Conservation (phyloP, 2,113 vertebrate genomes). For the Paracanthobrama guichenoti region DNA sequence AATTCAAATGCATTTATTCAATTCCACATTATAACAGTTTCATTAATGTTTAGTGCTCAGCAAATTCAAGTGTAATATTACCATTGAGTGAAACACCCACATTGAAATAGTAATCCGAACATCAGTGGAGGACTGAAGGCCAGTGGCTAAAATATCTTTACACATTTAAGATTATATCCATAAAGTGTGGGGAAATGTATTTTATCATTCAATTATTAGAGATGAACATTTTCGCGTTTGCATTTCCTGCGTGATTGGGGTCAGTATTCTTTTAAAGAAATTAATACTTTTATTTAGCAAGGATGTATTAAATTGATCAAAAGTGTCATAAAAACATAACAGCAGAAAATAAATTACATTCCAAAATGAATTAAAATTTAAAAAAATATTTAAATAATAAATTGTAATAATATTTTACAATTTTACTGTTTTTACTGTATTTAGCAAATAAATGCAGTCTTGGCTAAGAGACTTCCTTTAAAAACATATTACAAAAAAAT, state of each 20-base stretch:
- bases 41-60: neutral
- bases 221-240: neutral
- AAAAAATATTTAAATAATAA: neutral
- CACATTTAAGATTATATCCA: neutral
- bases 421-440: neutral
- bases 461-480: neutral
- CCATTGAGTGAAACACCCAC: neutral
- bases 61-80: neutral
- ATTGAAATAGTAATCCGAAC: neutral
- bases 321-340: neutral
- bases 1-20: neutral
- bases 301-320: neutral
- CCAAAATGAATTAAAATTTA: neutral
- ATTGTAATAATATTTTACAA: neutral
- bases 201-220: neutral
- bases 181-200: neutral
- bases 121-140: neutral
- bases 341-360: neutral
- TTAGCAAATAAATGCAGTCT: neutral
- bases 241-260: neutral
- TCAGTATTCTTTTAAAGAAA: neutral
- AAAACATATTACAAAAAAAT: too few relatives aligned
- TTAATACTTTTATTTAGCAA: neutral
- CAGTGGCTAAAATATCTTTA: neutral
- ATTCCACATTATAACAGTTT: neutral